Percentiles rank a stretch among this genome's conserved stretches.
Evolutionary conservation across 2,797 vertebrate genomes (phyloP).

Genomic region (Podargus strigoides): DNA sequence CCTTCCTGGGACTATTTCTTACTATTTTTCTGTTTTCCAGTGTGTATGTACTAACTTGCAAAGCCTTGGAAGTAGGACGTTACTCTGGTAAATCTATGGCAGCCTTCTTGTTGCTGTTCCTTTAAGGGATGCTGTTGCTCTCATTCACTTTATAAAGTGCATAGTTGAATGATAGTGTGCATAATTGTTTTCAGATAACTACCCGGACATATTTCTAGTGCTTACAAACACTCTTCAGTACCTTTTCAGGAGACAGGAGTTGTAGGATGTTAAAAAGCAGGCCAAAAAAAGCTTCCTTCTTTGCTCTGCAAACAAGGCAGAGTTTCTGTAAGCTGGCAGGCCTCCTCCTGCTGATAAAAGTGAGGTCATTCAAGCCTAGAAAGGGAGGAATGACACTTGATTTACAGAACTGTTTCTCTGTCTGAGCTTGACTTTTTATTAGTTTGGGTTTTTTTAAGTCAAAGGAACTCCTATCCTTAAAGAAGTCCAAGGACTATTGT

Average conservation of each 20-base stretch:
- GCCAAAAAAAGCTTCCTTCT: background rate
- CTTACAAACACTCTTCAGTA: background rate
- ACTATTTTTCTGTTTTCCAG: background rate
- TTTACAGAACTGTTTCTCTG: background rate
- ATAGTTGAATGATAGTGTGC: background rate
- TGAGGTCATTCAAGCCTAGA: background rate
- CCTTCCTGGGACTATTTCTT: background rate
- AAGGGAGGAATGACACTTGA: background rate
- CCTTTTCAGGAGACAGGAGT: background rate
- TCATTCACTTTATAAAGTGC: background rate
- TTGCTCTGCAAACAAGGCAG: background rate
- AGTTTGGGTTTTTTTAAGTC: fast-evolving
- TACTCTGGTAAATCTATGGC: background rate
- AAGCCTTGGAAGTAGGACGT: background rate
- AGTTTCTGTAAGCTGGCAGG: background rate
- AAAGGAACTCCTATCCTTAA: background rate
- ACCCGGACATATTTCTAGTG: background rate
- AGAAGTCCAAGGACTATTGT: background rate
- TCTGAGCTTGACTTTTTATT: background rate
- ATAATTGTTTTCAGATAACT: background rate
- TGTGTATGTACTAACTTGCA: background rate
- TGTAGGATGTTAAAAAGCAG: background rate
- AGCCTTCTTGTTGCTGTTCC: background rate
- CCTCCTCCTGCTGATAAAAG: background rate
- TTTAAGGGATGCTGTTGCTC: background rate